These are phyloP conservation scores for Syrphus vitripennis DNA, from an alignment of 2,888 invertebrate species.

Conservation along the genomic window DNA sequence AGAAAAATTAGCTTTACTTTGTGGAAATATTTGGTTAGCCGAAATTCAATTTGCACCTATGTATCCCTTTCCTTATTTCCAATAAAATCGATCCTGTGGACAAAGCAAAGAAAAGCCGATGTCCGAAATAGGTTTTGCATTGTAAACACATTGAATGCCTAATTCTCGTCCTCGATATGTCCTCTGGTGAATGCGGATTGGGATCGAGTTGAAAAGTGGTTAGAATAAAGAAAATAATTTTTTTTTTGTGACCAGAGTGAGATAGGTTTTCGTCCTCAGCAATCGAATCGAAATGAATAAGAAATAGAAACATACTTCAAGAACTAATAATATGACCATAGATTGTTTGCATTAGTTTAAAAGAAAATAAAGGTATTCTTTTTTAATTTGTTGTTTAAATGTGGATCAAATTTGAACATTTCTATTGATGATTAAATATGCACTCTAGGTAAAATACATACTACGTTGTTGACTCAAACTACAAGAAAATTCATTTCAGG, in stretches of 20 bases:
- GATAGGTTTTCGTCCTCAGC: not conserved
- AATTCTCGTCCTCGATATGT: not conserved
- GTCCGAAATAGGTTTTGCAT: not conserved
- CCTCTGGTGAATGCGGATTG: not conserved
- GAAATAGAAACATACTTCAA: not conserved
- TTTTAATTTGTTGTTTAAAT: not conserved
- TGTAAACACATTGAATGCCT: slow-evolving; percentile 9
- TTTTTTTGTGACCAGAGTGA: not conserved
- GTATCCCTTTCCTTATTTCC: too few relatives aligned
- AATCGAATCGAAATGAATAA: not conserved
- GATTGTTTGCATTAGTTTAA: not conserved
- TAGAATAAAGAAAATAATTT: not conserved
- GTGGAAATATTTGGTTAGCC: slow-evolving; percentile 39
- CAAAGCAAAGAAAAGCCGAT: not conserved
- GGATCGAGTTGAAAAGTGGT: not conserved
- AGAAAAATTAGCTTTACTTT: slow-evolving; percentile 54
- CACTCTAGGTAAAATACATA: not conserved
- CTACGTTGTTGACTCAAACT: not conserved
- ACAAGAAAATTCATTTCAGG: not conserved
- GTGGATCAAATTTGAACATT: not conserved
- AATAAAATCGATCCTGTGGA: slow-evolving; percentile 12
- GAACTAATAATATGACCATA: not conserved
- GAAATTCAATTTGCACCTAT: slow-evolving; percentile 41
- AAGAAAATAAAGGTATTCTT: too few relatives aligned
- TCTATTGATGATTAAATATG: not conserved